These are phyloP conservation scores for Toxotes chatareus DNA, from an alignment of 2,113 vertebrate species.

Conservation along the genomic window DNA sequence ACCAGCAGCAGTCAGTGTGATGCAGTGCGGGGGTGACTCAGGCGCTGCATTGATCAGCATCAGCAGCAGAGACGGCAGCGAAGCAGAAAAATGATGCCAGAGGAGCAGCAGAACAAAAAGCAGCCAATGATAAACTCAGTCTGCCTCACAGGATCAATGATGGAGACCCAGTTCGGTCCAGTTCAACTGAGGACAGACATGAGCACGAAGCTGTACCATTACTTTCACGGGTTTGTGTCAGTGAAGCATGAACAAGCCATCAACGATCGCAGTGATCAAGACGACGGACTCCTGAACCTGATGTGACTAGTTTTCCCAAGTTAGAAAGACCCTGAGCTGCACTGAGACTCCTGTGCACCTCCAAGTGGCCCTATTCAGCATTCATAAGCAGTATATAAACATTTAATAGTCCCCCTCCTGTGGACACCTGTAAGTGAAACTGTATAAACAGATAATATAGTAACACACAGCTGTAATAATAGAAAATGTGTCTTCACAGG, in stretches of 20 bases:
- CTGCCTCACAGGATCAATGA: neutral
- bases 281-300: too few relatives aligned
- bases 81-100: conserved; percentile 53
- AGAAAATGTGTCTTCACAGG: too few relatives aligned
- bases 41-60: conserved; percentile 39
- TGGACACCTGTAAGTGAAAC: too few relatives aligned
- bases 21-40: conserved; percentile 11
- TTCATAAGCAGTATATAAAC: too few relatives aligned
- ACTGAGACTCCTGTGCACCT: neutral
- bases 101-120: conserved; percentile 12
- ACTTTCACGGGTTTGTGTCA: neutral
- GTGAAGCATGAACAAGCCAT: too few relatives aligned
- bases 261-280: too few relatives aligned
- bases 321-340: neutral
- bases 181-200: neutral
- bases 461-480: too few relatives aligned
- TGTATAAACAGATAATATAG: too few relatives aligned
- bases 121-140: neutral
- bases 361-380: too few relatives aligned
- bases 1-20: conserved; percentile 10
- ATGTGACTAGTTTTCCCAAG: neutral
- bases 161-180: neutral
- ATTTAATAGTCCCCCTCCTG: too few relatives aligned
- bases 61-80: conserved; percentile 2
- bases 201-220: neutral